phyloP scores from a whole-genome alignment of 2,888 invertebrate species.

The Aelia acuminata region DNA sequence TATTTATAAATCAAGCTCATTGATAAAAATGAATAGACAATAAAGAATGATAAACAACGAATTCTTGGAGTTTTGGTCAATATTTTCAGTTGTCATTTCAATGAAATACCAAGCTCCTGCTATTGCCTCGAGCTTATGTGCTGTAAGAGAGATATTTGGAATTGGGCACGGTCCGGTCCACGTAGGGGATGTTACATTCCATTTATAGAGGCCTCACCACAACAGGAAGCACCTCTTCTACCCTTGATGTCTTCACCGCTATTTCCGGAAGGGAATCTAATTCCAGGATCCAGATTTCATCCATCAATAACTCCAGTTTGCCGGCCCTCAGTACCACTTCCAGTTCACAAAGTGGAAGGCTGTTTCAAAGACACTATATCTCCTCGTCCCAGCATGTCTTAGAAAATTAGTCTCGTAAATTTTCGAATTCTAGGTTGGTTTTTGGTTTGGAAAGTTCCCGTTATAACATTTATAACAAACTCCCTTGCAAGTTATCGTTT shows the following conservation, averaged over 20 bases:
- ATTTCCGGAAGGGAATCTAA: conserved; percentile 37
- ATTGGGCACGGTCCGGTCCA: not conserved
- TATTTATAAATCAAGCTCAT: too few species aligned
- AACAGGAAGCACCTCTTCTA: conserved; percentile 24
- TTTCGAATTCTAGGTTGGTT: not conserved
- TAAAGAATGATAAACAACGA: too few species aligned
- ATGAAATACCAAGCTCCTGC: too few species aligned
- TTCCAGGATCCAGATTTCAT: conserved; percentile 29
- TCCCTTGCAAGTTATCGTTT: not conserved
- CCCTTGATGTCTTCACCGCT: conserved; percentile 36
- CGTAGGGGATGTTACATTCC: conserved; percentile 18
- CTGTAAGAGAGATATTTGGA: conserved; percentile 26
- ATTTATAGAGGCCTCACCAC: conserved; percentile 20
- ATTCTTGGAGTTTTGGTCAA: too few species aligned
- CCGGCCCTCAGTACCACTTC: not conserved
- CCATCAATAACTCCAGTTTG: not conserved
- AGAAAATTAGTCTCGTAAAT: conserved; percentile 6
- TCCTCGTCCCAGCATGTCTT: not conserved
- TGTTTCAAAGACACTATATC: not conserved
- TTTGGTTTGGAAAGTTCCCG: not conserved
- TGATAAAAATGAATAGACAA: too few species aligned
- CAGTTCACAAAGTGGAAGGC: not conserved
- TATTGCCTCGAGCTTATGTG: too few species aligned
- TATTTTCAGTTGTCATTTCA: too few species aligned
- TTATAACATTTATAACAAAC: too few species aligned